phyloP scores from a whole-genome alignment of 2,797 vertebrate genomes.

The Etheostoma nigrum region DNA sequence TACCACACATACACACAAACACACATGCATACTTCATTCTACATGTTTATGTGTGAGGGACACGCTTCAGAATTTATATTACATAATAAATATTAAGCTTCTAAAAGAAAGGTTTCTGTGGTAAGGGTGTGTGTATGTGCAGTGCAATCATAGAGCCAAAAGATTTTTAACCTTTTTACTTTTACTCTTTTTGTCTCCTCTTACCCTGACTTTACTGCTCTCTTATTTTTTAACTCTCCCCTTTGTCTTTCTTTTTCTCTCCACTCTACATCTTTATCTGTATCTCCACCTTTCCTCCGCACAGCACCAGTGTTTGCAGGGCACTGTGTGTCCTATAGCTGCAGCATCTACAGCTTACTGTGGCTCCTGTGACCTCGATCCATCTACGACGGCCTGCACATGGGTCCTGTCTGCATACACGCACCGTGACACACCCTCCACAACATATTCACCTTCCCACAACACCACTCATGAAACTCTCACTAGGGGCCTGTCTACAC shows the following conservation, averaged over 20 bases:
- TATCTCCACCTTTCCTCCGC: slow-evolving; percentile 38
- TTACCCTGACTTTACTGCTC: not conserved
- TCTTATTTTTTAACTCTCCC: not conserved
- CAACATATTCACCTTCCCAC: slow-evolving; percentile 37
- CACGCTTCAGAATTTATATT: not conserved
- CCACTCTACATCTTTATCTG: not conserved
- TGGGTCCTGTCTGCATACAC: slow-evolving; percentile 76
- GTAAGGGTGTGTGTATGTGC: not conserved
- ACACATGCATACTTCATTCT: slow-evolving; percentile 1
- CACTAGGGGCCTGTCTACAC: slow-evolving; percentile 33
- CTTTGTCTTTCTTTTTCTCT: not conserved
- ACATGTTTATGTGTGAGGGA: slow-evolving; percentile 5
- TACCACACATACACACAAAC: slow-evolving; percentile 24
- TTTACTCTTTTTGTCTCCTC: not conserved
- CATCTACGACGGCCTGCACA: slow-evolving; percentile 81
- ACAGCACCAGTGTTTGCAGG: slow-evolving; percentile 85
- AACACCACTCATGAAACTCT: slow-evolving; percentile 60
- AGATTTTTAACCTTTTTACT: not conserved
- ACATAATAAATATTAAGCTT: not conserved
- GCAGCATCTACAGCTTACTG: slow-evolving; percentile 85
- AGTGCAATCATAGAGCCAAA: not conserved
- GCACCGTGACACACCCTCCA: slow-evolving; percentile 10
- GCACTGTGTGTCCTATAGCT: slow-evolving; percentile 84
- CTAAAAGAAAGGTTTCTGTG: not conserved
- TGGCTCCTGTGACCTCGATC: slow-evolving; percentile 89